Conservation (phyloP, 2,113 vertebrate genomes). For the Atrichornis clamosus region DNA sequence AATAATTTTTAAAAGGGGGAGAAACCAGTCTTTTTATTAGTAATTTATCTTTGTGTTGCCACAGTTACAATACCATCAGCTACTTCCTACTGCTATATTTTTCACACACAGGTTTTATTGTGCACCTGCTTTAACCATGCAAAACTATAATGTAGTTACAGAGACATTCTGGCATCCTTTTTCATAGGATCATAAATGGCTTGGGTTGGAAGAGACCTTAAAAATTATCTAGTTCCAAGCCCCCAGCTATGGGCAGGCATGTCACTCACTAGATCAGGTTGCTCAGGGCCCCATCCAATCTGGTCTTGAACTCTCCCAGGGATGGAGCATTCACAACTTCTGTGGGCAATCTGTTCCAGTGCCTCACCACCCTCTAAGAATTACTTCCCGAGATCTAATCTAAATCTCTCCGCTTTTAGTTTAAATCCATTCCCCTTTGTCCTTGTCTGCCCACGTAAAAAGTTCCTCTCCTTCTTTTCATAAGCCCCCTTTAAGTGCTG, state of each 20-base stretch:
- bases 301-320: neutral
- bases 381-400: neutral
- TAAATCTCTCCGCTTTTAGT: neutral
- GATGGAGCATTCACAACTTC: neutral
- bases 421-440: neutral
- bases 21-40: neutral
- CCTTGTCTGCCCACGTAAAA: neutral
- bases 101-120: neutral
- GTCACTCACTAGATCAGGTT: neutral
- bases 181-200: neutral
- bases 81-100: neutral
- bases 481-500: neutral
- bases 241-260: neutral
- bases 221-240: neutral
- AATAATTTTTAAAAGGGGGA: fast-evolving
- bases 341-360: neutral
- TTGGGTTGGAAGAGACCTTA: neutral
- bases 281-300: too few species aligned
- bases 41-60: neutral
- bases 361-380: neutral
- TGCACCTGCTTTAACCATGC: neutral
- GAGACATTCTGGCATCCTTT: neutral
- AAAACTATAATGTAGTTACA: neutral
- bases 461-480: neutral
- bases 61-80: neutral